Evolutionary conservation across 1,140 invertebrate species (phyloP).

Genomic region (Cyclargus thomasi): DNA sequence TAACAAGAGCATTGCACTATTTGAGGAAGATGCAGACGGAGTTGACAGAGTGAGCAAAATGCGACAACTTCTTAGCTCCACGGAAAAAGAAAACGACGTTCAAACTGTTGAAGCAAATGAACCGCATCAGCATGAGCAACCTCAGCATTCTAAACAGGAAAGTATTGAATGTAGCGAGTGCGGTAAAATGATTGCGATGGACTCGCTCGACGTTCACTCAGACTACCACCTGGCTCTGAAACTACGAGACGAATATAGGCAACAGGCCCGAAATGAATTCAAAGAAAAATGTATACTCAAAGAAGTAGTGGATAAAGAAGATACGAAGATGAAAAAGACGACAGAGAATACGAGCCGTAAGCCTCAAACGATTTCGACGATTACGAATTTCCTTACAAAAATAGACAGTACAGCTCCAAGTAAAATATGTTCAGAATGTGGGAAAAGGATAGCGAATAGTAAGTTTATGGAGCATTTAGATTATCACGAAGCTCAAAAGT

Average conservation of each 20-base stretch:
- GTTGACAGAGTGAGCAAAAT: conserved; percentile 47
- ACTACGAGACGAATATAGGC: conserved; percentile 74
- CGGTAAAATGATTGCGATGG: conserved; percentile 64
- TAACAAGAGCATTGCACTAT: conserved; percentile 61
- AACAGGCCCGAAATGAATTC: conserved; percentile 38
- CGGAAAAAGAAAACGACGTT: not conserved
- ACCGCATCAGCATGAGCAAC: conserved; percentile 3
- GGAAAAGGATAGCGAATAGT: conserved; percentile 74
- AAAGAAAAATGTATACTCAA: conserved; percentile 31
- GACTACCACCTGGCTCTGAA: conserved; percentile 79
- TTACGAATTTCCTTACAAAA: conserved; percentile 56
- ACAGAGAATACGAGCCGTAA: conserved; percentile 28
- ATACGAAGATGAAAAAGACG: conserved; percentile 31
- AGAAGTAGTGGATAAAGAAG: conserved; percentile 32
- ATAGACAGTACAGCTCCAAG: conserved; percentile 45
- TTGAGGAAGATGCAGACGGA: conserved; percentile 53
- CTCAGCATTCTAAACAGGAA: conserved; percentile 20
- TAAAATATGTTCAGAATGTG: conserved; percentile 79
- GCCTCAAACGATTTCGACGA: conserved; percentile 38
- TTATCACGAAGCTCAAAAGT: conserved; percentile 82
- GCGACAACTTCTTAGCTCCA: conserved; percentile 44
- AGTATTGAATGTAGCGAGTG: conserved; percentile 71
- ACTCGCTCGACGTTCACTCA: conserved; percentile 72
- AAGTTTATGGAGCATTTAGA: conserved; percentile 81
- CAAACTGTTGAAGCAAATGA: not conserved